Conservation (phyloP, 2,888 invertebrate species). For the Sinodicranocentrus sp. region DNA sequence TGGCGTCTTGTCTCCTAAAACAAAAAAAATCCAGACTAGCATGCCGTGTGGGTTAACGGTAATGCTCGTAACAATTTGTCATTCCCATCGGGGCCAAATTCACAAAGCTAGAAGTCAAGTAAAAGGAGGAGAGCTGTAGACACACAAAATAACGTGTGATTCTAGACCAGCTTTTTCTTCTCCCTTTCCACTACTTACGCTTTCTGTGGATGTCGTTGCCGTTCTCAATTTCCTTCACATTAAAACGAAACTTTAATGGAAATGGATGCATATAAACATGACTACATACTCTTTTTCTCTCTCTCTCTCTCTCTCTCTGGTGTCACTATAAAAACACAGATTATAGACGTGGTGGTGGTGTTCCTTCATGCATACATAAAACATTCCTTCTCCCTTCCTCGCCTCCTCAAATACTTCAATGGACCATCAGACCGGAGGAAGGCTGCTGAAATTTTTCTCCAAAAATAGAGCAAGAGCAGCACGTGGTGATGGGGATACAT, state of each 20-base stretch:
- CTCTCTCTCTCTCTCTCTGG: background rate
- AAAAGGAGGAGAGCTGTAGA: constrained; percentile 15
- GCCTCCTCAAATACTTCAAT: constrained; percentile 30
- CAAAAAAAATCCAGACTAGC: no score
- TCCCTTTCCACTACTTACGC: constrained; percentile 39
- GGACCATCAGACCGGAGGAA: background rate
- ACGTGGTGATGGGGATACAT: constrained; percentile 44
- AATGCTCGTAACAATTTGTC: constrained; percentile 49
- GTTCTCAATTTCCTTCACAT: constrained; percentile 64
- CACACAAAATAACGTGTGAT: background rate
- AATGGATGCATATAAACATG: constrained; percentile 45
- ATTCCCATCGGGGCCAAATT: constrained; percentile 54
- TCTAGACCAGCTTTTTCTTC: constrained; percentile 30
- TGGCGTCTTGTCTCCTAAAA: no score
- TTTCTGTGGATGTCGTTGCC: constrained; percentile 55
- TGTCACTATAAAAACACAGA: constrained; percentile 21
- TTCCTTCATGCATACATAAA: constrained; percentile 57
- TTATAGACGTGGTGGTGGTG: constrained; percentile 26
- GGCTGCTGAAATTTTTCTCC: constrained; percentile 25
- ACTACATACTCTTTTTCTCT: background rate
- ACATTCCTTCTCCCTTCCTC: constrained; percentile 37
- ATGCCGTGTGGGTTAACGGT: constrained; percentile 38
- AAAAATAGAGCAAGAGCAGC: constrained; percentile 52
- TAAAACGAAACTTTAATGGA: constrained; percentile 64
- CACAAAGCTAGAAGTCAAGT: constrained; percentile 29